Base-by-base conservation (phyloP, 2,113 vertebrate genomes). In the Peucedramus taeniatus region DNA sequence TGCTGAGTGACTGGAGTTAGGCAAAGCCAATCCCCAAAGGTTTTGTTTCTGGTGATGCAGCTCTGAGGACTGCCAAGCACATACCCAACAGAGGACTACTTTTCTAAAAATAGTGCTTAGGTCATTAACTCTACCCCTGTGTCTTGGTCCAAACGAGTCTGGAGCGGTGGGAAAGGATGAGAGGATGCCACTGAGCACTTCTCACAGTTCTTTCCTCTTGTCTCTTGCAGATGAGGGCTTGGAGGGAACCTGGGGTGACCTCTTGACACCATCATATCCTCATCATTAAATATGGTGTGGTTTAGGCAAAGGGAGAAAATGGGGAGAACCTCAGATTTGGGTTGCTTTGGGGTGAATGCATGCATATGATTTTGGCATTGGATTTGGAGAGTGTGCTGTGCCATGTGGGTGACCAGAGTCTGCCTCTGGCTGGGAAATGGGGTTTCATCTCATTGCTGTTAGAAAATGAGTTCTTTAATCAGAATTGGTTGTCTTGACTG, bases 101-200 rank as follows among this genome's bases (percentile, higher is more conserved):
- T 70, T 72, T 65, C 94, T 80, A 95, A 93, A 95, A 90, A 91
- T 85, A 95, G 81, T 13, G 37, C 64, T 84, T 68, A 64, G 70
- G 33, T 87, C 5, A 15, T 83, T 82, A 89, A 64, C 44, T 83
- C 63, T 23, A 40, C 90, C 44, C 49, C 74, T 22, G 9, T 57
- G 23, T 60, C 80, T 71, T 51, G 44, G 40, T 93, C 77, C 87
- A 94, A 69, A 87, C 84, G 9, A 84, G 74, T 18, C 65, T 59
- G 64, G 69, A 59, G 75, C 71, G 87, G 35, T 60, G 61, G 8
- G n/a, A 68, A 89, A 56, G 54, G 70, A 54, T 49, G 39, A 35
- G 17, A 20, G 13, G 59, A 60, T 65, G 68, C 15, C 37, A 11
- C 20, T 13, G 54, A 71, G 49, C 49, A 7, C 22, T 71, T 93